Evolutionary conservation across 2,888 invertebrate genomes (phyloP).

Genomic region (Sarcophaga rosellei): DNA sequence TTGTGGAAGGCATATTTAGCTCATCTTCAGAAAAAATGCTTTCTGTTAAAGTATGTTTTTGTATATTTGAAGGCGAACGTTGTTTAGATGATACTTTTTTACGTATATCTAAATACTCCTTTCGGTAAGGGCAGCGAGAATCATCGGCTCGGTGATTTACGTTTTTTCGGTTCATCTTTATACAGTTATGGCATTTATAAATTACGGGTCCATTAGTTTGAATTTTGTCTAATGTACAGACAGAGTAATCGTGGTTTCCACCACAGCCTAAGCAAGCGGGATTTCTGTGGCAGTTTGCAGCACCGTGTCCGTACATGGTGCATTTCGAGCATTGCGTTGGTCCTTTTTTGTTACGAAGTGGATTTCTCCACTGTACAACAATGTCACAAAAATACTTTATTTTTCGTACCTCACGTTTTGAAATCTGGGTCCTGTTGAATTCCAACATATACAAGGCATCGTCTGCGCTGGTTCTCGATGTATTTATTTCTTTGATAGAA

Average conservation of each 20-base stretch:
- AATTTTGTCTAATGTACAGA: neutral
- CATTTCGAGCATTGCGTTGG: neutral
- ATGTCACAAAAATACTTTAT: neutral
- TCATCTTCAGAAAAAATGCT: no score
- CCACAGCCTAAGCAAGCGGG: neutral
- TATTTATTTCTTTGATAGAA: no score
- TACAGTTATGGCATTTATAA: constrained; percentile 16
- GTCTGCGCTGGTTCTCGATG: no score
- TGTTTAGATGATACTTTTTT: neutral
- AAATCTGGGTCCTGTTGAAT: no score
- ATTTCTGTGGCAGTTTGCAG: constrained; percentile 7
- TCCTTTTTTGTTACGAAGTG: no score
- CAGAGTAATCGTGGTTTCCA: constrained; percentile 1
- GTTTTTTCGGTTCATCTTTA: constrained; percentile 6
- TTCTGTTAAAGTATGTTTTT: neutral
- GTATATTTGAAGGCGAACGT: neutral
- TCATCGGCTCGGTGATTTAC: constrained; percentile 32
- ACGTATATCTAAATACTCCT: constrained; percentile 16
- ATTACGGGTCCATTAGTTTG: neutral
- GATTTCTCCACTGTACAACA: no score
- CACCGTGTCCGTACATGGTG: constrained; percentile 19
- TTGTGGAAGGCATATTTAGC: no score
- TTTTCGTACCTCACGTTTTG: no score
- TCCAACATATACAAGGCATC: no score
- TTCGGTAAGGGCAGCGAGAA: neutral